phyloP scores from a whole-genome alignment of 2,888 invertebrate genomes.

The Graphium colonna region DNA sequence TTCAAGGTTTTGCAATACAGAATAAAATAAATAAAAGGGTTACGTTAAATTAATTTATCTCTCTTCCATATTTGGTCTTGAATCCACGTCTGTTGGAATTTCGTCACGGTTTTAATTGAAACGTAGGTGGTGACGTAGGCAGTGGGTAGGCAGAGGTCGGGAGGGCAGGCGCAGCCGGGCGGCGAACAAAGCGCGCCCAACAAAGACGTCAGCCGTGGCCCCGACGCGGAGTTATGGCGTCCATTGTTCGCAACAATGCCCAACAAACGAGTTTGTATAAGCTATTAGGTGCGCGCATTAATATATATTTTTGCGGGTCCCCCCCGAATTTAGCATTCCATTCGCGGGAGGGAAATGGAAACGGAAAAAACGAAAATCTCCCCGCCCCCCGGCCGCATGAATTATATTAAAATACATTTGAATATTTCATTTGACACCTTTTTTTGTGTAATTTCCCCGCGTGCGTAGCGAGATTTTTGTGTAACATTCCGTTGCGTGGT shows the following conservation, averaged over 20 bases:
- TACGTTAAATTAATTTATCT: conserved; percentile 18
- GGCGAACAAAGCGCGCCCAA: conserved; percentile 73
- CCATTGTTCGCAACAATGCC: conserved; percentile 80
- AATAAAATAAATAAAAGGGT: too few species aligned
- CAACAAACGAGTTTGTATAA: conserved; percentile 81
- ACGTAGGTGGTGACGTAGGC: conserved; percentile 26
- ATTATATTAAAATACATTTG: conserved; percentile 81
- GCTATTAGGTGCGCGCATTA: conserved; percentile 81
- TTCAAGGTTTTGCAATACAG: too few species aligned
- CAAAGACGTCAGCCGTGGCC: conserved; percentile 79
- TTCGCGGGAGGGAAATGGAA: conserved; percentile 80
- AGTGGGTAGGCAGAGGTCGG: conserved; percentile 43
- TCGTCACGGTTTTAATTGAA: conserved; percentile 25
- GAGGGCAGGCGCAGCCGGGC: conserved; percentile 66
- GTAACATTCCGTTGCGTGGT: conserved; percentile 78
- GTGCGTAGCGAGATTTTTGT: conserved; percentile 71
- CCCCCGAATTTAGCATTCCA: conserved; percentile 80
- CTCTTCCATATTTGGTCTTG: too few species aligned
- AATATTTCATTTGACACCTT: conserved; percentile 81
- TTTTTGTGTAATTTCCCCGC: conserved; percentile 78
- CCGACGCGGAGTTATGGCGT: conserved; percentile 79
- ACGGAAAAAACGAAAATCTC: too few species aligned
- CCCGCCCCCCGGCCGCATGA: conserved; percentile 80
- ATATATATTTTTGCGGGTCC: conserved; percentile 80
- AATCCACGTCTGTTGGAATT: conserved; percentile 26